phyloP scores from a whole-genome alignment of 2,797 vertebrate genomes.

The Hirundo rustica region DNA sequence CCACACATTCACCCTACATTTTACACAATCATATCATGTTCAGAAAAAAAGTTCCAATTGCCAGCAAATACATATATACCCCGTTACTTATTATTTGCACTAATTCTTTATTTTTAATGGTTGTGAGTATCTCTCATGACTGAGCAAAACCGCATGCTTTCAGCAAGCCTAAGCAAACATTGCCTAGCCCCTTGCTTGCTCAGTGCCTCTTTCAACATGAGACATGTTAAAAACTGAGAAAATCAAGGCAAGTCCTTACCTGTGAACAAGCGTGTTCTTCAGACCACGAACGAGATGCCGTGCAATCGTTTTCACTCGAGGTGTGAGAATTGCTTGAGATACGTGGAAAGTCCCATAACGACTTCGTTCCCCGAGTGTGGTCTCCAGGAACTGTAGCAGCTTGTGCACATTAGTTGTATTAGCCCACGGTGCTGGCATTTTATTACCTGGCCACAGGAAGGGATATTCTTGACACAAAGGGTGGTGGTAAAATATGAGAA shows the following conservation, averaged over 20 bases:
- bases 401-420: conserved; percentile 92
- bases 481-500: conserved; percentile 96
- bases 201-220: neutral
- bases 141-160: neutral
- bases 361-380: conserved; percentile 85
- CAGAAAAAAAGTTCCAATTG: neutral
- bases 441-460: conserved; percentile 91
- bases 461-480: conserved; percentile 77
- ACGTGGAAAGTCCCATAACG: conserved; percentile 90
- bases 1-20: neutral
- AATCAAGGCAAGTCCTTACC: conserved; percentile 70
- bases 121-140: neutral
- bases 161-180: neutral
- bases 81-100: neutral
- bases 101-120: neutral
- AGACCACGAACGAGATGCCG: conserved; percentile 88
- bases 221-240: fast-evolving
- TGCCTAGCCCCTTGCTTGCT: neutral
- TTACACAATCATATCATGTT: neutral
- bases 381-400: conserved; percentile 91
- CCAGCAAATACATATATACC: neutral
- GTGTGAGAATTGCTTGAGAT: conserved; percentile 96
- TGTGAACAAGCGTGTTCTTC: conserved; percentile 91
- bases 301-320: conserved; percentile 87
- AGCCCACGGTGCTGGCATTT: conserved; percentile 97